Percentiles rank a stretch among this genome's conserved stretches.
phyloP scores from a whole-genome alignment of 2,797 vertebrate species.

The Spondyliosoma cantharus region DNA sequence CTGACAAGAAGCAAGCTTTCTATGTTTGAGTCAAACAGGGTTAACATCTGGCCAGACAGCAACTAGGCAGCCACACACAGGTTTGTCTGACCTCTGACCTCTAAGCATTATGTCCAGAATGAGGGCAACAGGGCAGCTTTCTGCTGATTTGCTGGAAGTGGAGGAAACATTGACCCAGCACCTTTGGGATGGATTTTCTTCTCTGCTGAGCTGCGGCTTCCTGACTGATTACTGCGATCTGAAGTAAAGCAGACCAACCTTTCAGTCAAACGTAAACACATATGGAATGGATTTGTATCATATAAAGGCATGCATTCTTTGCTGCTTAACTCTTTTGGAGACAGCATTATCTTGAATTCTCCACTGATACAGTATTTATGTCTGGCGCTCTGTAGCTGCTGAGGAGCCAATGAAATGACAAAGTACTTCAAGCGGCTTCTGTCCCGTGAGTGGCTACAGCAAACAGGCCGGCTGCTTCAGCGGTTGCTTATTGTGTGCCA shows the following conservation, averaged over 20 bases:
- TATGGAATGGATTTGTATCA: conserved; percentile 74
- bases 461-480: conserved; percentile 45
- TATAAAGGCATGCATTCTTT: conserved; percentile 74
- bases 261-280: conserved; percentile 76
- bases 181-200: conserved; percentile 57
- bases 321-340: conserved; percentile 69
- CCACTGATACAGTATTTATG: conserved; percentile 70
- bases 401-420: conserved; percentile 61
- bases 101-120: conserved; percentile 44
- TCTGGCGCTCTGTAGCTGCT: conserved; percentile 52
- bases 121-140: conserved; percentile 35
- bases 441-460: conserved; percentile 45
- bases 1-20: conserved; percentile 17
- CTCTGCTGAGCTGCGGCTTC: conserved; percentile 56
- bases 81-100: conserved; percentile 62
- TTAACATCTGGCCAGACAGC: conserved; percentile 52
- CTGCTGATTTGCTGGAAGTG: conserved; percentile 57
- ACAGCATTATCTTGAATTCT: conserved; percentile 72
- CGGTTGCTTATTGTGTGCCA: conserved; percentile 39
- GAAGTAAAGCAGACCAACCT: conserved; percentile 67
- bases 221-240: conserved; percentile 68
- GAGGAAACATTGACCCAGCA: conserved; percentile 57
- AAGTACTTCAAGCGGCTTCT: conserved; percentile 57
- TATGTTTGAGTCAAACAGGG: conserved; percentile 52
- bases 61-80: conserved; percentile 35